Evolutionary conservation across 2,888 invertebrate genomes (phyloP), one percentile per base, ranked within the genome.

Genomic region (Auanema sp.): DNA sequence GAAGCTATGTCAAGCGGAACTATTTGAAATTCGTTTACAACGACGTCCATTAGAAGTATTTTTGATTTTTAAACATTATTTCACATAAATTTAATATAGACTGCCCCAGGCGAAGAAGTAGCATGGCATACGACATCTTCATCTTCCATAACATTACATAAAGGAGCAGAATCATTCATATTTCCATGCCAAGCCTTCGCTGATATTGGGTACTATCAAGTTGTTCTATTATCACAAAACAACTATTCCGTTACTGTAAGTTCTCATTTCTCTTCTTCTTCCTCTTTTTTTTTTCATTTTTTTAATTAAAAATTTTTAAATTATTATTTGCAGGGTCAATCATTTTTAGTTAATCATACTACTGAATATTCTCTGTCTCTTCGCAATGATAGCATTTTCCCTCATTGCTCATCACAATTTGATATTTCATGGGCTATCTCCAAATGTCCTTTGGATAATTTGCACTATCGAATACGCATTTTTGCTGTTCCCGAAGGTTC

Each of bases 301-400:
- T 33, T 33, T 8, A 33, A 33, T 5, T 33, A 33, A 5, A 10
- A 3, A 18, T 47, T 5, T 5, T 18, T 47, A 18, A 5, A 6
- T 10, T 16, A 10, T 10, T 10, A 2, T 47, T 60, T 60, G 43
- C 54, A 60, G 60, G 53, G 54, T 23, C 23, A 49, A 1, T 53
- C 53, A 47, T 44, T 60, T 11, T 47, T 60, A 14, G 71, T 74
- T 11, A 74, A 74, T 61, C 53, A 58, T 18, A 65, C 71, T 10
- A 64, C 58, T 21, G 67, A 71, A 59, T 65, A 62, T 41, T 53
- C 57, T 11, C 58, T 74, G 10, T 40, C 53, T 40, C 43, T 74
- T 24, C 65, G 78, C 2, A 71, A 72, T 18, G 79, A 76, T 50
- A 71, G 72, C 23, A 75, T 79, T 21, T 79, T 79, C 56, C 79